These are phyloP conservation scores for Cyclopterus lumpus DNA, from an alignment of 2,797 vertebrate genomes.

Conservation along the genomic window DNA sequence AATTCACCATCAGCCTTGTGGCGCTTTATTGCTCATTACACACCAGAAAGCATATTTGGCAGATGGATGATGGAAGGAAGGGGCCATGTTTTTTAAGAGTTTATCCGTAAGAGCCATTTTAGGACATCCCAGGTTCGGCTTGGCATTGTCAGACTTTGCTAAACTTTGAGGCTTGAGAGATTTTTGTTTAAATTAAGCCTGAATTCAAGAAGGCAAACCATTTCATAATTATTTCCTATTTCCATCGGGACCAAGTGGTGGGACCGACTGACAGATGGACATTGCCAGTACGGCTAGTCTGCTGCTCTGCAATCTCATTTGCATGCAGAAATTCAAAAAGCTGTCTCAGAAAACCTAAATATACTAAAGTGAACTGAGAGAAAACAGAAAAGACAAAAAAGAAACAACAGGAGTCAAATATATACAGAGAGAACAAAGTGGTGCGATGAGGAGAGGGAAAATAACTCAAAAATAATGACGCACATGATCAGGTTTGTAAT, in stretches of 20 bases:
- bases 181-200: background rate
- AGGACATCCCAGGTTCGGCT: background rate
- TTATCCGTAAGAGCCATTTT: background rate
- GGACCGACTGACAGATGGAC: background rate
- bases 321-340: background rate
- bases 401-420: background rate
- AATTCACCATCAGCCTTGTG: background rate
- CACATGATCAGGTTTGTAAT: conserved; percentile 58
- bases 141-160: background rate
- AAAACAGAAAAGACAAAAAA: background rate
- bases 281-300: background rate
- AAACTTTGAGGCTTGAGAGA: background rate
- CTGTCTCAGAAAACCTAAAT: background rate
- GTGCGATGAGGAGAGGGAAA: conserved; percentile 21
- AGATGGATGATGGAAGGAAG: background rate
- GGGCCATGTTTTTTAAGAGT: background rate
- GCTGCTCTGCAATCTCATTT: conserved; percentile 2
- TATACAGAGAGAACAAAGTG: conserved; percentile 15
- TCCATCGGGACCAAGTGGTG: background rate
- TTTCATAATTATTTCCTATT: conserved; percentile 6
- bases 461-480: conserved; percentile 52
- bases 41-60: background rate
- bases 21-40: conserved; percentile 1
- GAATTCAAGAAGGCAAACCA: background rate
- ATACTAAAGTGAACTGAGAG: background rate